Evolutionary conservation across 1,140 invertebrate genomes (phyloP), one percentile per base, ranked within the genome.

Genomic region (Saccostrea echinata): DNA sequence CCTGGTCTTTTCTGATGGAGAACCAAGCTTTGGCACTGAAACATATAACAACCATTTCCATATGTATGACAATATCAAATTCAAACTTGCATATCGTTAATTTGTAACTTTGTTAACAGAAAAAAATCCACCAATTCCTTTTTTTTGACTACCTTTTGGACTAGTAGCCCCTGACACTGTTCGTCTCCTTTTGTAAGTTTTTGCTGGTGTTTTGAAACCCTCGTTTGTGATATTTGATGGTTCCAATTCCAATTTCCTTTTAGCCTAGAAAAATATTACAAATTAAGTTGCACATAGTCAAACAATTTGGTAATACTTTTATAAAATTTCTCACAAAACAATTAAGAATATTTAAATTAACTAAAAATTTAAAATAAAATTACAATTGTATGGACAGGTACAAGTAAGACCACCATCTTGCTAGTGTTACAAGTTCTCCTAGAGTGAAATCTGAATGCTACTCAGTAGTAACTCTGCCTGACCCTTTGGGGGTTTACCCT

Each of bases 1-100:
- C 80, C 94, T 83, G 6, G 93, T 94, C 84, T 94, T 95, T 68
- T 95, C 94, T 27, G 92, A 53, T 2, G 94, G 94, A 64, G 94
- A 94, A 71, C 68, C 68, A 30, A 71, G 68, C 51, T 92, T 88
- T 9, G 85, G 89, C 88, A 88, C 90, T 88, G 94, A 93, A 95
- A 91, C 52, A 93, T 88, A 80, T 12, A 83, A 83, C 2, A 24
- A 51, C 51, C 18, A 83, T 43, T 21, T 43, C 27, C 16, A 18
- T 43, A 11, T 24, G n/a, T n/a, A 0, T 12, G n/a, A 64, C 6
- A 85, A 3, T 43, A 3, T 43, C 35, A 43, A 43, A 43, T 43
- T 43, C 6, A 43, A 43, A 43, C 2, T 43, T 43, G 35, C 6
- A 43, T 3, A 3, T 43, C 2, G 2, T 43, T 2, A 43, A 43